Evolutionary conservation across 35 echinoderm and acorn worm species (phyloP).

Genomic region (Patiria miniata): DNA sequence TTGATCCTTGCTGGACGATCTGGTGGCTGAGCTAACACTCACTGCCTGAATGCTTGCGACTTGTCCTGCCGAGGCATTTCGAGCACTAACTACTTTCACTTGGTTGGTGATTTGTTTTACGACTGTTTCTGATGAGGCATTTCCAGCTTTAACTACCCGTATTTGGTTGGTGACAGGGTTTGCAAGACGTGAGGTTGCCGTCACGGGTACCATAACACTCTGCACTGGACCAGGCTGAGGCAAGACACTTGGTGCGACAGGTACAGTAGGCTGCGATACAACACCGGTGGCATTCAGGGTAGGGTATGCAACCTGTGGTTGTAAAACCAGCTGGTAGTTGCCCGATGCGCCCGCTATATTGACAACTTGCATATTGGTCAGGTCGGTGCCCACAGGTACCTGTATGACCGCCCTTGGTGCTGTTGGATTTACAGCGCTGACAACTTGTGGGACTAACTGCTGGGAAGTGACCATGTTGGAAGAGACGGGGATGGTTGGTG

Average conservation of each 20-base stretch:
- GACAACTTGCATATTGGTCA: neutral
- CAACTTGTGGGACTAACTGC: neutral
- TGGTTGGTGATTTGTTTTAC: neutral
- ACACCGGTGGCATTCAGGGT: conserved; percentile 3
- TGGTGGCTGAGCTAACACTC: neutral
- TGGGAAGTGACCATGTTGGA: neutral
- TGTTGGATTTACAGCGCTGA: neutral
- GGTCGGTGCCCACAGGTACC: neutral
- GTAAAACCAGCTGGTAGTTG: neutral
- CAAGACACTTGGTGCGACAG: neutral
- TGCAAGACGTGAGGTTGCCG: neutral
- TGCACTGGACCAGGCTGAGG: neutral
- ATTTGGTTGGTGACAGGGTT: neutral
- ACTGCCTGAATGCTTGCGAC: neutral
- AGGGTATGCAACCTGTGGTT: neutral
- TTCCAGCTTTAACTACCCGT: too few relatives aligned
- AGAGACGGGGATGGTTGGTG: too few relatives aligned
- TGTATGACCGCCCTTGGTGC: neutral
- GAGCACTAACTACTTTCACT: neutral
- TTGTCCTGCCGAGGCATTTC: neutral
- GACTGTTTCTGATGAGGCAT: conserved; percentile 11
- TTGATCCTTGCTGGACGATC: neutral
- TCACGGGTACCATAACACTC: neutral
- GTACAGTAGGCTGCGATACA: neutral
- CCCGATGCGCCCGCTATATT: neutral